A percentile compares a stretch with the other conserved stretches of the same genome.
Evolutionary conservation across 1,140 invertebrate genomes (phyloP).

Genomic region (Scaptomyza montana): DNA sequence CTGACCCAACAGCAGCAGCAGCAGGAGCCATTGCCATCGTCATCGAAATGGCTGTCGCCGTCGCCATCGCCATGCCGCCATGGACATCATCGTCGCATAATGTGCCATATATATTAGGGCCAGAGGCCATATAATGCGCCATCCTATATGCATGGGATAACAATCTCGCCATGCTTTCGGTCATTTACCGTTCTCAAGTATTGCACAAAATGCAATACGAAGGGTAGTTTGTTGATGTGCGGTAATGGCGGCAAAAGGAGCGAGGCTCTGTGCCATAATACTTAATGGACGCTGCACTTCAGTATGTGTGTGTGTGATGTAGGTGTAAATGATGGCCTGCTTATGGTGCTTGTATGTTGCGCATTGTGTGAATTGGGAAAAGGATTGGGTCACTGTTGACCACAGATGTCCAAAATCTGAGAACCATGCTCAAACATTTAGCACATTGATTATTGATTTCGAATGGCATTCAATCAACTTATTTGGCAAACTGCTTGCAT

Average conservation of each 20-base stretch:
- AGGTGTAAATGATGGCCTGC: slow-evolving; percentile 69
- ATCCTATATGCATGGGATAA: slow-evolving; percentile 67
- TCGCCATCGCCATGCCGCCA: neutral
- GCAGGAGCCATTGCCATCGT: slow-evolving; percentile 9
- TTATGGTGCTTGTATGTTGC: slow-evolving; percentile 30
- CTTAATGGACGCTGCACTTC: slow-evolving; percentile 1
- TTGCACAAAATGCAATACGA: slow-evolving; percentile 58
- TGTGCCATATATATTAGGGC: slow-evolving; percentile 71
- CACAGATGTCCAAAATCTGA: slow-evolving; percentile 11
- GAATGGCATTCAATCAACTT: slow-evolving; percentile 9
- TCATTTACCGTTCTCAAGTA: slow-evolving; percentile 58
- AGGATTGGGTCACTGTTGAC: neutral
- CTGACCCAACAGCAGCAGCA: slow-evolving; percentile 35
- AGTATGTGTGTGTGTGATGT: slow-evolving; percentile 21
- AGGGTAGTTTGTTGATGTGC: neutral
- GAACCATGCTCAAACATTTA: slow-evolving; percentile 1
- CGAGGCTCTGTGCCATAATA: slow-evolving; percentile 22
- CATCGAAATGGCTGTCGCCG: neutral
- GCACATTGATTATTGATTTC: slow-evolving; percentile 2
- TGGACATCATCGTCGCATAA: slow-evolving; percentile 45
- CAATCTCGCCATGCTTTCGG: slow-evolving; percentile 17
- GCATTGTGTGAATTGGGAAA: slow-evolving; percentile 20
- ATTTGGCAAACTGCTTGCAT: neutral
- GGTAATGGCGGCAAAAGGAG: neutral
- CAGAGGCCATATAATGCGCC: slow-evolving; percentile 66